These are phyloP conservation scores for Pachyseris speciosa DNA, from an alignment of 64 coral and sea anemone species.

Conservation along the genomic window DNA sequence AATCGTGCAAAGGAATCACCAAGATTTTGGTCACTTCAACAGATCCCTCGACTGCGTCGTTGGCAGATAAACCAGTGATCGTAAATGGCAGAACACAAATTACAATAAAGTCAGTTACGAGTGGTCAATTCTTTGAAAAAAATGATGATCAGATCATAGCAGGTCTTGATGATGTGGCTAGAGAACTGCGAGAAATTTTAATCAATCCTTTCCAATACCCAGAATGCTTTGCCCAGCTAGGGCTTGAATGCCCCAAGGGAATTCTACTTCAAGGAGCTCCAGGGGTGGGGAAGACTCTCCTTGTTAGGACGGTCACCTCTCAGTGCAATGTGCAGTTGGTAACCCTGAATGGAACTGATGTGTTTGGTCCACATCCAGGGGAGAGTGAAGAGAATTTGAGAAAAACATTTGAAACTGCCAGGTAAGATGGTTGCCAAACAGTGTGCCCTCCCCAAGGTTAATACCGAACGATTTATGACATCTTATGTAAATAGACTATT, in stretches of 20 bases:
- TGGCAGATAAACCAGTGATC: slow-evolving; percentile 22
- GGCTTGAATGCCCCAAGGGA: slow-evolving; percentile 84
- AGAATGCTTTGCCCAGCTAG: slow-evolving; percentile 80
- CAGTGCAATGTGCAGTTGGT: slow-evolving; percentile 78
- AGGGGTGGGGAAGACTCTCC: slow-evolving; percentile 90
- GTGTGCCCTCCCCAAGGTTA: too few relatives aligned
- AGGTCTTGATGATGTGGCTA: slow-evolving; percentile 72
- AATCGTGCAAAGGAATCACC: background rate
- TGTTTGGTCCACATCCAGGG: slow-evolving; percentile 95
- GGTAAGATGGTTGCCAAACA: slow-evolving; percentile 17
- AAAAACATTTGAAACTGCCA: slow-evolving; percentile 80
- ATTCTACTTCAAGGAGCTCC: slow-evolving; percentile 89
- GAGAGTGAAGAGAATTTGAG: slow-evolving; percentile 98
- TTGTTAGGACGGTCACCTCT: slow-evolving; percentile 73
- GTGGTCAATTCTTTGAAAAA: background rate
- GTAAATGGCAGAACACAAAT: slow-evolving; percentile 63
- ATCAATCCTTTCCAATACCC: slow-evolving; percentile 83
- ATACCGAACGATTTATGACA: too few relatives aligned
- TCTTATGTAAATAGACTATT: too few relatives aligned
- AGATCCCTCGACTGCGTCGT: background rate
- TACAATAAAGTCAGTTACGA: slow-evolving; percentile 45
- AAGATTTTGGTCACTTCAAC: slow-evolving; percentile 37
- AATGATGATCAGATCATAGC: slow-evolving; percentile 26
- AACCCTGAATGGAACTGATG: slow-evolving; percentile 83
- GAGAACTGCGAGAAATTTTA: slow-evolving; percentile 65